Conservation (phyloP, 2,888 invertebrate species). For the Cosmopolites sordidus region DNA sequence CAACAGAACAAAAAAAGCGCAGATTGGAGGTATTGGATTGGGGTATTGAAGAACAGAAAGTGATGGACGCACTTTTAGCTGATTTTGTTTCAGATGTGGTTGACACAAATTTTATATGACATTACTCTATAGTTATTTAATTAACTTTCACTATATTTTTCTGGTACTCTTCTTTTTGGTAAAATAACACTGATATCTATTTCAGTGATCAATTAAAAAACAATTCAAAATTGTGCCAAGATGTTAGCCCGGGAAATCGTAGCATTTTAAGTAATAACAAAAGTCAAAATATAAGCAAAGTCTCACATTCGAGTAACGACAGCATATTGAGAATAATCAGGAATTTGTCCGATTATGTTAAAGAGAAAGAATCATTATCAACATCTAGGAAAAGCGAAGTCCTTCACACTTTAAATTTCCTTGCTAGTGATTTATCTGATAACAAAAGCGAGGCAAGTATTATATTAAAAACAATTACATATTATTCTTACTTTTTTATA, state of each 20-base stretch:
- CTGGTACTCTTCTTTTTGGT: too few species aligned
- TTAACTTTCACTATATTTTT: too few species aligned
- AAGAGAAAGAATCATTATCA: slow-evolving; percentile 10
- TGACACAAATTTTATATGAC: too few species aligned
- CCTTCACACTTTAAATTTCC: not conserved
- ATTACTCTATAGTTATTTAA: too few species aligned
- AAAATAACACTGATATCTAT: too few species aligned
- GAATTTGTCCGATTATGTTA: slow-evolving; percentile 15
- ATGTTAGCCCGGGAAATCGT: not conserved
- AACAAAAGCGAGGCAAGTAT: slow-evolving; percentile 6
- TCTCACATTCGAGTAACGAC: slow-evolving; percentile 10
- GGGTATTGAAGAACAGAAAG: too few species aligned
- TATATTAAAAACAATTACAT: not conserved
- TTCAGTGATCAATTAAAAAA: too few species aligned
- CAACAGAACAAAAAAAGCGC: too few species aligned
- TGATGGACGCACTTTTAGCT: too few species aligned
- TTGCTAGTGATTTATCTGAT: slow-evolving; percentile 5
- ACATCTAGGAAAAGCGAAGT: slow-evolving; percentile 6
- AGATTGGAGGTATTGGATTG: too few species aligned
- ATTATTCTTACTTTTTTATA: not conserved
- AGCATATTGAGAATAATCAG: slow-evolving; percentile 7
- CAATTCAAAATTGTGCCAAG: not conserved
- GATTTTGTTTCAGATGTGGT: too few species aligned
- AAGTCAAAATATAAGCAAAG: slow-evolving; percentile 12
- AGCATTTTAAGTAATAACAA: slow-evolving; percentile 7